These are phyloP conservation scores for Corythaeola cristata DNA, from an alignment of 2,113 vertebrate genomes.

Conservation along the genomic window DNA sequence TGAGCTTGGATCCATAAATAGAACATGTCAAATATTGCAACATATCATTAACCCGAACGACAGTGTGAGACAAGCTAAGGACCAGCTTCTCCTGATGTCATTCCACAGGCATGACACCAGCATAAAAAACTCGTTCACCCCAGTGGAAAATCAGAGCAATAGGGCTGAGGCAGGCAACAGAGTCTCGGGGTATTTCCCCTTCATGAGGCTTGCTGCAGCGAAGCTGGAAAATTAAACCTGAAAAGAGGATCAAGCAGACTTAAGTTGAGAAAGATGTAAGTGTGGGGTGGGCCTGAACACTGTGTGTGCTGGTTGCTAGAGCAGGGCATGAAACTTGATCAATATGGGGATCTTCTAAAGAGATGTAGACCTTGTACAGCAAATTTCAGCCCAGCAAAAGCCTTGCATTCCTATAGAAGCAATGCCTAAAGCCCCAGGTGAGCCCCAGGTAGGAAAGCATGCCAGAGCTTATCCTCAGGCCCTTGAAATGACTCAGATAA, in stretches of 20 bases:
- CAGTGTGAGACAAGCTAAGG: not conserved
- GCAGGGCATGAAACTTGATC: not conserved
- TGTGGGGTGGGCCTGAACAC: too few species aligned
- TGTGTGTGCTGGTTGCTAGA: not conserved
- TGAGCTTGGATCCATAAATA: not conserved
- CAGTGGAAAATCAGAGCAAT: not conserved
- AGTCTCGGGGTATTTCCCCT: not conserved
- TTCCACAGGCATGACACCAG: constrained; percentile 7
- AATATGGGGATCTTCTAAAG: not conserved
- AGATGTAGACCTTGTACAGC: not conserved
- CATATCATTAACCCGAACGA: not conserved
- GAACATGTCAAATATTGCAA: not conserved
- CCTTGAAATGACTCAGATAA: not conserved
- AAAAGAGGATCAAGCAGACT: not conserved
- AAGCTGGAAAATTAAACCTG: not conserved
- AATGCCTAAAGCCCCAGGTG: not conserved
- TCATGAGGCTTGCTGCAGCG: not conserved
- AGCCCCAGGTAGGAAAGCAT: not conserved
- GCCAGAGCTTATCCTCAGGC: not conserved
- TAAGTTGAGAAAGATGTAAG: not conserved
- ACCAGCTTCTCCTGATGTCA: not conserved
- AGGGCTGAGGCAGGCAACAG: not conserved
- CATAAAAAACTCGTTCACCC: not conserved
- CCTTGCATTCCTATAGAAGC: not conserved
- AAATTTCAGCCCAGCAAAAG: not conserved